Evolutionary conservation across 1,140 invertebrate species (phyloP), one percentile per base, ranked within the genome.

Genomic region (Saccostrea echinata): DNA sequence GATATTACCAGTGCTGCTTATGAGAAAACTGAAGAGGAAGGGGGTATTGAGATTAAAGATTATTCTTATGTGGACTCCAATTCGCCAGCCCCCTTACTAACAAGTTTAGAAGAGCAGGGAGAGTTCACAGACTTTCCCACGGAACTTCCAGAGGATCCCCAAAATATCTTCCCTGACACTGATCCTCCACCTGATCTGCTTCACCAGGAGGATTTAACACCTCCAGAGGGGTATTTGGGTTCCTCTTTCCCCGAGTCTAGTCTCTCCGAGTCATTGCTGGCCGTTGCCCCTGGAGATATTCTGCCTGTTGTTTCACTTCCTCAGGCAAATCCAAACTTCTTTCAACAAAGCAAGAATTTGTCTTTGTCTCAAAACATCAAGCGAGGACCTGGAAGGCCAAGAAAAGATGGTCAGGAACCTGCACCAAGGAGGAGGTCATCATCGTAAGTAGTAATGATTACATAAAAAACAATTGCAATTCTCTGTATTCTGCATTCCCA

Each of bases 351-450:
- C 18, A 24, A n/a, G n/a, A 35, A 30, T 76, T 35, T 33, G 35
- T 18, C 43, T 13, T 76, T 76, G 30, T 64, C 81, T 52, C 68
- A 30, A 21, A 84, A 64, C 43, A 84, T 76, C 12, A 91, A 91
- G 84, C 82, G 91, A 64, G 91, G 90, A 21, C 91, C 90, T 30
- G 90, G 91, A 16, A 82, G 90, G 85, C 90, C 91, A 11, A 89
- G 91, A 51, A 92, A 92, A 89, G 91, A 92, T 90, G 89, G 90
- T 43, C 68, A 89, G 53, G 88, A 87, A 13, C 88, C 88, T 51
- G 43, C 85, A n/a, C 84, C 81, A 52, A 43, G 81, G 30, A 51
- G 51, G 30, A 83, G 51, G 81, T 53, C 81, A 53, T 53, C 81
- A 27, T 83, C 35, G 51, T 51, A n/a, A 83, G 81, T 83, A 33